Evolutionary conservation across 2,888 invertebrate genomes (phyloP).

Genomic region (Zootermopsis nevadensis): DNA sequence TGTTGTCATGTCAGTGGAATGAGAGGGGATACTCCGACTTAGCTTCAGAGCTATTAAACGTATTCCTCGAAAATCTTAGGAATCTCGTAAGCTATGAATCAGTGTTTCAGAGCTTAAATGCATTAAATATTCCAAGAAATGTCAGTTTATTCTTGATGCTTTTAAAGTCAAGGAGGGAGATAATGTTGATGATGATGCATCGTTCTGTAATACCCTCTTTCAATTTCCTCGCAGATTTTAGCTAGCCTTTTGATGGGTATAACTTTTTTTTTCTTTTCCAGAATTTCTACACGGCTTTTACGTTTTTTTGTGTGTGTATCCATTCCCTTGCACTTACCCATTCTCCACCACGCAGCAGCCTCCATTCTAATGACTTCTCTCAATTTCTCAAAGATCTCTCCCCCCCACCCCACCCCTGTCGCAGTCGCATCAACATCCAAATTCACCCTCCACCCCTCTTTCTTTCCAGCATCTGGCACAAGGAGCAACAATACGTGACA

Average conservation of each 20-base stretch:
- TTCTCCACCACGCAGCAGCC: constrained; percentile 22
- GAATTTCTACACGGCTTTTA: constrained; percentile 11
- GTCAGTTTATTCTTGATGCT: constrained; percentile 26
- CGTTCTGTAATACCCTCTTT: constrained; percentile 39
- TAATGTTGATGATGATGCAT: constrained; percentile 36
- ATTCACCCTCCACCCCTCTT: constrained; percentile 1
- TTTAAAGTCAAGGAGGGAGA: constrained; percentile 15
- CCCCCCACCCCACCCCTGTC: constrained; percentile 10
- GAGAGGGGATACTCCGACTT: no score
- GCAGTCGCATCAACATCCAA: constrained; percentile 27
- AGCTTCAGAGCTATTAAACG: no score
- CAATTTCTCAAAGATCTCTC: constrained; percentile 46
- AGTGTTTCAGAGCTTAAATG: neutral
- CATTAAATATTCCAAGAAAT: neutral
- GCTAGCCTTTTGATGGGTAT: constrained; percentile 34
- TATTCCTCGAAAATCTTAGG: no score
- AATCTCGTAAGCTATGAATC: no score
- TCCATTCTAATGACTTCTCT: constrained; percentile 50
- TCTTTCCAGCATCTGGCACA: constrained; percentile 43
- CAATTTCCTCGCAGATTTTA: constrained; percentile 41
- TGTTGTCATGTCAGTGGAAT: no score
- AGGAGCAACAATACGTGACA: constrained; percentile 47
- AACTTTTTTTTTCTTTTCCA: neutral
- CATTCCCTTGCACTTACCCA: constrained; percentile 33
- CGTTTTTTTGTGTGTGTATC: constrained; percentile 9